Conservation (phyloP, 92 coral and sea anemone species). For the Montipora capitata region DNA sequence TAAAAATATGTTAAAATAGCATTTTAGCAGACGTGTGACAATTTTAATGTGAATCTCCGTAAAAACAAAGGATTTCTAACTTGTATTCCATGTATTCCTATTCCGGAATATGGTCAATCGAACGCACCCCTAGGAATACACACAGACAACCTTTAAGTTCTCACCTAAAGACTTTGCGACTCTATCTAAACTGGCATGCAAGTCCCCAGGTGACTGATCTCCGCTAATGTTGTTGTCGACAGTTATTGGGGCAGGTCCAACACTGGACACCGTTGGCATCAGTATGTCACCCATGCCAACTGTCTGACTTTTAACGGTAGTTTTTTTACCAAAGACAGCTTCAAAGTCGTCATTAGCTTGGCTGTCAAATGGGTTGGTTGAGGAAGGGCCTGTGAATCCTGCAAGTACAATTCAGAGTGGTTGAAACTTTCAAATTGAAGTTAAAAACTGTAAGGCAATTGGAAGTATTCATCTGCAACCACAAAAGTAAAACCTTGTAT, state of each 20-base stretch:
- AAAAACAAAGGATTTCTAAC: no score
- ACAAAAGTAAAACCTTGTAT: no score
- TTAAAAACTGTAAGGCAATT: background rate
- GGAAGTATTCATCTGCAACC: background rate
- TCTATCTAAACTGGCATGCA: conserved; percentile 78
- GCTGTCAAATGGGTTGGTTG: conserved; percentile 64
- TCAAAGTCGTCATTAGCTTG: conserved; percentile 74
- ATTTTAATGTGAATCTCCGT: no score
- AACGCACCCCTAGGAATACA: background rate
- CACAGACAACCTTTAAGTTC: background rate
- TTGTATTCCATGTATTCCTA: no score
- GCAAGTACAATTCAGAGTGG: background rate
- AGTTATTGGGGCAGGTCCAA: conserved; percentile 45
- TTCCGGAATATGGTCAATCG: no score
- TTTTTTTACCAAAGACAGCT: conserved; percentile 66
- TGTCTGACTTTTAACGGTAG: conserved; percentile 4
- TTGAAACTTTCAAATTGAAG: background rate
- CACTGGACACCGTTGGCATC: conserved; percentile 62
- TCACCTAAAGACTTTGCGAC: conserved; percentile 86
- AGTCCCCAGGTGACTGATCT: conserved; percentile 51
- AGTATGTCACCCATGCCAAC: conserved; percentile 43
- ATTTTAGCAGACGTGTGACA: no score
- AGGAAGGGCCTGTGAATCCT: conserved; percentile 52
- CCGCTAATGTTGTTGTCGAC: conserved; percentile 23
- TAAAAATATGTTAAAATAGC: no score